Evolutionary conservation across 1,140 invertebrate genomes (phyloP).

Genomic region (Schlechtendalia chinensis): DNA sequence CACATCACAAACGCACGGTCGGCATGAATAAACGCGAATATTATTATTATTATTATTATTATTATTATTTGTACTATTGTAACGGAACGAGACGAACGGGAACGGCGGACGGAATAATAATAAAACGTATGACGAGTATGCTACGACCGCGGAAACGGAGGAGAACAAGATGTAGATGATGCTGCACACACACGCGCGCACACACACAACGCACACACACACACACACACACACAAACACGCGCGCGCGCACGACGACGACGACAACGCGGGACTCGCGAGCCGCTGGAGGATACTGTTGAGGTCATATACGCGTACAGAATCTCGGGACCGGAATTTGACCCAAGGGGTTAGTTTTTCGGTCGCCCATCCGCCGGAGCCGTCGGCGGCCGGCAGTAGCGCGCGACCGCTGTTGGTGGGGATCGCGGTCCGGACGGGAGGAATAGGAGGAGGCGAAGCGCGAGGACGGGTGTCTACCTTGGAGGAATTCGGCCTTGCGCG

Average conservation of each 20-base stretch:
- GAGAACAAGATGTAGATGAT: too few relatives aligned
- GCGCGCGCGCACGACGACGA: not conserved
- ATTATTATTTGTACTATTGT: too few relatives aligned
- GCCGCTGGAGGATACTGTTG: constrained; percentile 30
- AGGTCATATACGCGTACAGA: constrained; percentile 36
- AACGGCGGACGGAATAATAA: not conserved
- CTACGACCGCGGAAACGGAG: not conserved
- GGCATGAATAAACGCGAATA: not conserved
- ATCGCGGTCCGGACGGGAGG: not conserved
- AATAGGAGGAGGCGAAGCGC: constrained; percentile 10
- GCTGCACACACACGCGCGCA: not conserved
- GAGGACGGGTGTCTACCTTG: constrained; percentile 47
- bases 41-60: too few relatives aligned
- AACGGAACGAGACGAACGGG: not conserved
- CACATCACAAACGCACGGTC: constrained; percentile 35
- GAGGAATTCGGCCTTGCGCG: constrained; percentile 49
- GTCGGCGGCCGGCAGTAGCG: not conserved
- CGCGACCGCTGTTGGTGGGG: constrained; percentile 11
- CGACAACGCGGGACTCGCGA: constrained; percentile 29
- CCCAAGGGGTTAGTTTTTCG: constrained; percentile 48
- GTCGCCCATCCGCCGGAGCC: constrained; percentile 36
- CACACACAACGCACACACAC: not conserved
- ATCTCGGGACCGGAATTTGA: constrained; percentile 42
- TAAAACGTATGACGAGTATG: not conserved
- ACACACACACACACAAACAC: not conserved